A percentile compares a stretch with the other conserved stretches of the same genome.
These are phyloP conservation scores for Scaptomyza polygonia DNA, from an alignment of 2,888 invertebrate species.

Conservation along the genomic window DNA sequence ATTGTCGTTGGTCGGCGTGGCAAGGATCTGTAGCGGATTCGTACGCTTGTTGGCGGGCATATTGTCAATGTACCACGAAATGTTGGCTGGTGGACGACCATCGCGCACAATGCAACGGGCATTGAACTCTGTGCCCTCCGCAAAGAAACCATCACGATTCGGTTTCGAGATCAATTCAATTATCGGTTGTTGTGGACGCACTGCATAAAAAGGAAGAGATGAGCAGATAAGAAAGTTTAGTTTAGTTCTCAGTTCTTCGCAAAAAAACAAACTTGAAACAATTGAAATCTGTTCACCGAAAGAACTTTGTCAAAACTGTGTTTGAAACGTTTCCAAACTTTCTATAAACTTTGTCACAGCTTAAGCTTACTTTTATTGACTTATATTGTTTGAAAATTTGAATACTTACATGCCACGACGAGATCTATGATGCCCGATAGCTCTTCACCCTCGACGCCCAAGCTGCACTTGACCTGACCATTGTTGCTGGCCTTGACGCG, in stretches of 20 bases:
- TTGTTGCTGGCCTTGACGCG: slow-evolving; percentile 88
- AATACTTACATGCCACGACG: slow-evolving; percentile 89
- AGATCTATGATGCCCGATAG: slow-evolving; percentile 87
- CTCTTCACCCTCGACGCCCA: slow-evolving; percentile 88
- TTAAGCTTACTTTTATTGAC: no score
- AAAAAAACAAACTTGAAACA: no score
- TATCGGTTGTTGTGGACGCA: slow-evolving; percentile 82
- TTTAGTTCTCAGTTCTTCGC: no score
- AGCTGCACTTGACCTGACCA: slow-evolving; percentile 88
- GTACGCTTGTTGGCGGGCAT: slow-evolving; percentile 87
- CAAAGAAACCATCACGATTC: slow-evolving; percentile 79
- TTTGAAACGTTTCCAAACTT: no score
- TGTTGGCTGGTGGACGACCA: slow-evolving; percentile 90
- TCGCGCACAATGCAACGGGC: slow-evolving; percentile 89
- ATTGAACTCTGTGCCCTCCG: slow-evolving; percentile 87
- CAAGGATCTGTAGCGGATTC: slow-evolving; percentile 85
- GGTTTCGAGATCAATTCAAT: slow-evolving; percentile 75
- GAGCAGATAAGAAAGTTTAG: no score
- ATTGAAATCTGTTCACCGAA: no score
- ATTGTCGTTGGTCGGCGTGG: slow-evolving; percentile 84
- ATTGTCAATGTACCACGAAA: slow-evolving; percentile 90
- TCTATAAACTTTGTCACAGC: no score
- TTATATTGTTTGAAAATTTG: no score
- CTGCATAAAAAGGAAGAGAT: slow-evolving; percentile 52
- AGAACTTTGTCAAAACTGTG: no score